These are phyloP conservation scores for Brachylomia viminalis DNA, from an alignment of 2,888 invertebrate species.

Conservation along the genomic window DNA sequence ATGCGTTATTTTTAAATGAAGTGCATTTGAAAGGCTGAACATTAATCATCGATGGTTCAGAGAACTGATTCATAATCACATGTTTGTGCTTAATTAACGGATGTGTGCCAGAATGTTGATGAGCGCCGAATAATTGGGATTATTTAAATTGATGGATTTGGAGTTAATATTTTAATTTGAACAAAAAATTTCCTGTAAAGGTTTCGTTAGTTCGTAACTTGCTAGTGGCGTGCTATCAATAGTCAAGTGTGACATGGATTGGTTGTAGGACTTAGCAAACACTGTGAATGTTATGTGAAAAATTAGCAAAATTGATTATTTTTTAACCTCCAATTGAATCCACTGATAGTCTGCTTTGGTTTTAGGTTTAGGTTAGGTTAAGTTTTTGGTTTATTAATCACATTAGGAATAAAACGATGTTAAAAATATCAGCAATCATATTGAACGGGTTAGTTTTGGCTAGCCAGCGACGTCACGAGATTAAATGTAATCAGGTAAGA, in stretches of 20 bases:
- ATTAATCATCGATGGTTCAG: constrained; percentile 63
- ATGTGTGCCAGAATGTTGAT: constrained; percentile 58
- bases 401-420: neutral
- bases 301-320: neutral
- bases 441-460: neutral
- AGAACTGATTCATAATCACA: constrained; percentile 61
- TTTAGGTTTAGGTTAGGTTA: too few relatives aligned
- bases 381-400: too few relatives aligned
- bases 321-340: neutral
- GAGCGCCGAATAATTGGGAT: constrained; percentile 47
- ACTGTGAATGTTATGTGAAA: too few relatives aligned
- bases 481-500: constrained; percentile 51
- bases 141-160: constrained; percentile 16
- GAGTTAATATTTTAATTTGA: neutral
- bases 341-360: neutral
- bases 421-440: neutral
- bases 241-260: neutral
- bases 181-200: neutral
- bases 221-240: neutral
- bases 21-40: constrained; percentile 61
- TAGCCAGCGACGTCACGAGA: constrained; percentile 18
- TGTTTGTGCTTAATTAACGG: constrained; percentile 53
- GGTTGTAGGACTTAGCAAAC: neutral
- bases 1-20: constrained; percentile 66
- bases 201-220: neutral